phyloP scores from a whole-genome alignment of 2,797 vertebrate species.

The Muscicapa comitata region DNA sequence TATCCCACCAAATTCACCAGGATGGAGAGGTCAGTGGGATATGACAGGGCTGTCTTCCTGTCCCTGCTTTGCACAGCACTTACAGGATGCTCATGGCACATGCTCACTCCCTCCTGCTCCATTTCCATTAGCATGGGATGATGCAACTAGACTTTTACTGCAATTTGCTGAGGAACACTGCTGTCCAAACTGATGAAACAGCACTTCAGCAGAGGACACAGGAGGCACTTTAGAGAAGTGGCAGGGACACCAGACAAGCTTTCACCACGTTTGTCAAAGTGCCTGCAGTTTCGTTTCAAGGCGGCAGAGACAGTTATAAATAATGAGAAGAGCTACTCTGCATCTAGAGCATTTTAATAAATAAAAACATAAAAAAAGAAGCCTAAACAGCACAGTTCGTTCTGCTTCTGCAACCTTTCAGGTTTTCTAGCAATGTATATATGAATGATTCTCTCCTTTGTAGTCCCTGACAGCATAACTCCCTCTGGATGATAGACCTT shows the following conservation, averaged over 20 bases:
- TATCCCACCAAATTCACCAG: not conserved
- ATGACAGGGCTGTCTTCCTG: not conserved
- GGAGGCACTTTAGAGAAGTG: slow-evolving; percentile 44
- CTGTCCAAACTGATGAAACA: slow-evolving; percentile 55
- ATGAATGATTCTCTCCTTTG: not conserved
- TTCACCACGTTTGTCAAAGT: slow-evolving; percentile 64
- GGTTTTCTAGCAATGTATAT: not conserved
- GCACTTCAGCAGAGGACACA: slow-evolving; percentile 43
- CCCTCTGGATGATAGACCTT: not conserved
- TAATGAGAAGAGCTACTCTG: slow-evolving; percentile 37
- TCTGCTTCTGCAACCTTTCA: not conserved
- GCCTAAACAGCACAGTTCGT: not conserved
- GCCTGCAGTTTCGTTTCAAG: slow-evolving; percentile 45
- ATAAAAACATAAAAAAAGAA: slow-evolving; percentile 23
- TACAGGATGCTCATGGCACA: not conserved
- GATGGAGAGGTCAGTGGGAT: not conserved
- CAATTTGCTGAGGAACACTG: slow-evolving; percentile 14
- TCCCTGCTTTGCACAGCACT: not conserved
- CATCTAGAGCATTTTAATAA: slow-evolving; percentile 55
- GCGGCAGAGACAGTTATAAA: slow-evolving; percentile 1
- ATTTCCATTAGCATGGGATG: not conserved
- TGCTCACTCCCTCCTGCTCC: not conserved
- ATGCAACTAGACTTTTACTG: slow-evolving; percentile 36
- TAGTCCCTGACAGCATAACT: not conserved
- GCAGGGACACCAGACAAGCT: slow-evolving; percentile 44